These are phyloP conservation scores for Amblyraja radiata DNA, from an alignment of 2,797 vertebrate genomes.

Conservation along the genomic window DNA sequence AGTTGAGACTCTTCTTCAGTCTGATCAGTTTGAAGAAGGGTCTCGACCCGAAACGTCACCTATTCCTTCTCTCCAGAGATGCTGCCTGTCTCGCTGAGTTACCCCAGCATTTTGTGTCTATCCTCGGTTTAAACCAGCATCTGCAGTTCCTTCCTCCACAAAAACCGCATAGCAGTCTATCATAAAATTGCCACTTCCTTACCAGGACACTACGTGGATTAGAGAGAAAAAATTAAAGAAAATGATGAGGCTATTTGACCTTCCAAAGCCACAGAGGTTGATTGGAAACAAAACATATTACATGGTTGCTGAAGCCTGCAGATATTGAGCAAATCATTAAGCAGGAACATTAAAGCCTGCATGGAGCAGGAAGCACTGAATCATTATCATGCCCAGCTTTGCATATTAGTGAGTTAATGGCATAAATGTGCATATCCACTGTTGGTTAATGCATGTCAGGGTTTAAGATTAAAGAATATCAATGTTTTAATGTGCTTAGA, in stretches of 20 bases:
- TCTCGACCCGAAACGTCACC: no score
- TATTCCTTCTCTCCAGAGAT: no score
- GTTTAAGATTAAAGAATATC: not conserved
- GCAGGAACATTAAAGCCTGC: not conserved
- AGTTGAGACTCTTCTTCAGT: no score
- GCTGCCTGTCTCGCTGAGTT: no score
- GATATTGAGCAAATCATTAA: conserved; percentile 5
- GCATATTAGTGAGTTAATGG: conserved; percentile 7
- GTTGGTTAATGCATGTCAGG: conserved; percentile 7
- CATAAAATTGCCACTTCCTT: not conserved
- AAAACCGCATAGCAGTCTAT: no score
- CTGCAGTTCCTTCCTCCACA: no score
- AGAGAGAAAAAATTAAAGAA: not conserved
- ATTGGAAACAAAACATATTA: not conserved
- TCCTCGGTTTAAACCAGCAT: no score
- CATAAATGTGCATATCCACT: not conserved
- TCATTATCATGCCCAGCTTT: not conserved
- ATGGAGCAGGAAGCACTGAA: not conserved
- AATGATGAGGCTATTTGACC: not conserved
- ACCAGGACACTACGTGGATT: no score
- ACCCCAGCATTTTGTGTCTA: no score
- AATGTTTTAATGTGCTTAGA: not conserved
- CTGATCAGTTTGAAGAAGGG: no score
- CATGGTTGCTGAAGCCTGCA: conserved; percentile 8
- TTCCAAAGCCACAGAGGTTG: conserved; percentile 8